phyloP scores from a whole-genome alignment of 2,888 invertebrate genomes.

The Panorpa germanica region DNA sequence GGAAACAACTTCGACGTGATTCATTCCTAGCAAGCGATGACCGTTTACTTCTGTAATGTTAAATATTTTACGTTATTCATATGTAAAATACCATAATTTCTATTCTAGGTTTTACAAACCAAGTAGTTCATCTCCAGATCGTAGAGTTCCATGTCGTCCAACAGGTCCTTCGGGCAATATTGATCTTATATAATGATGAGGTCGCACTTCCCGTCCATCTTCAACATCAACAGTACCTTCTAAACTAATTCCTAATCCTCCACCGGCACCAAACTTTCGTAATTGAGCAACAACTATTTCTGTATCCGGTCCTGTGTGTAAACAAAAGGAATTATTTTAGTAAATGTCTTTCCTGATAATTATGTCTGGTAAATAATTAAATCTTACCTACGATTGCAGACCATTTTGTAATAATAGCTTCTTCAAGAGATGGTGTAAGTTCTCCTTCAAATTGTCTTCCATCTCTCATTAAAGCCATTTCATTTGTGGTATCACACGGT shows the following conservation, averaged over 20 bases:
- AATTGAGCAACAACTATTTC: slow-evolving; percentile 67
- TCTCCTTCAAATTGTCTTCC: slow-evolving; percentile 24
- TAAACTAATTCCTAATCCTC: slow-evolving; percentile 89
- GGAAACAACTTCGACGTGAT: slow-evolving; percentile 85
- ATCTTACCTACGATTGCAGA: slow-evolving; percentile 49
- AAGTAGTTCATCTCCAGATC: slow-evolving; percentile 89
- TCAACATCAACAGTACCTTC: slow-evolving; percentile 98
- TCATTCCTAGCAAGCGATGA: slow-evolving; percentile 70
- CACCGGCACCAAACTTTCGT: slow-evolving; percentile 72
- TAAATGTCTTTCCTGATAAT: not conserved
- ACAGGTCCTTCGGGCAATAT: slow-evolving; percentile 97
- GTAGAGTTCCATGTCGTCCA: slow-evolving; percentile 71
- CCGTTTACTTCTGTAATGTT: slow-evolving; percentile 63
- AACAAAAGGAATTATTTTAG: slow-evolving; percentile 3
- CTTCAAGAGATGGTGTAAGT: slow-evolving; percentile 52
- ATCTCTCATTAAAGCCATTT: slow-evolving; percentile 17
- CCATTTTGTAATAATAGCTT: slow-evolving; percentile 66
- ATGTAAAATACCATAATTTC: slow-evolving; percentile 6
- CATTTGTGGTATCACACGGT: slow-evolving; percentile 18
- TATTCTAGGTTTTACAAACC: slow-evolving; percentile 22
- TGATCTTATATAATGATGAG: slow-evolving; percentile 96
- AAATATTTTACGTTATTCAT: slow-evolving; percentile 7
- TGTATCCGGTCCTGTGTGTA: slow-evolving; percentile 41
- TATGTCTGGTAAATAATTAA: not conserved
- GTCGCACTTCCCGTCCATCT: slow-evolving; percentile 90